A percentile compares a stretch with the other conserved stretches of the same genome.
These are phyloP conservation scores for Tetraneura akinire DNA, from an alignment of 1,140 invertebrate genomes.

Conservation along the genomic window DNA sequence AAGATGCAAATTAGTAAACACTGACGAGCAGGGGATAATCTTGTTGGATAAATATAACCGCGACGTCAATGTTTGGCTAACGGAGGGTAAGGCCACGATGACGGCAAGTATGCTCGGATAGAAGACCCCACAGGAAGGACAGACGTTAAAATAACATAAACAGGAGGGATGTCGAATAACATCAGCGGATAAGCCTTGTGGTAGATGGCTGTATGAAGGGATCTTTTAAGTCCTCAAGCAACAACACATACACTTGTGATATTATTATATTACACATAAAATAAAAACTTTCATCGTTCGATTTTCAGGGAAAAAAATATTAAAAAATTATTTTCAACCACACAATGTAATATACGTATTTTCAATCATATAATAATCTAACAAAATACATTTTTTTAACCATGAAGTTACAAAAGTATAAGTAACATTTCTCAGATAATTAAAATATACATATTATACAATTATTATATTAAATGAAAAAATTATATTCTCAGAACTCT, in stretches of 20 bases:
- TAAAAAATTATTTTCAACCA: no score
- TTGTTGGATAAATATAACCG: constrained; percentile 26
- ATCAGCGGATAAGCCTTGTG: not conserved
- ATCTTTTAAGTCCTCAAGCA: constrained; percentile 14
- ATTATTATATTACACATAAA: not conserved
- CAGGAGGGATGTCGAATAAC: constrained; percentile 1
- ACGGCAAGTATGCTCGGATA: not conserved
- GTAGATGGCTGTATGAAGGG: not conserved
- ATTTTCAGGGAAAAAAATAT: no score
- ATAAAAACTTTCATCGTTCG: no score
- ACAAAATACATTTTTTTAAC: no score
- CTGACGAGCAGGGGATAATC: constrained; percentile 11
- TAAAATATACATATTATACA: no score
- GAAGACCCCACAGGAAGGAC: constrained; percentile 5
- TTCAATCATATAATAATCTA: no score
- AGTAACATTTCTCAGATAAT: no score
- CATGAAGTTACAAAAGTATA: no score
- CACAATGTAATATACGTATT: no score
- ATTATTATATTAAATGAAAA: no score
- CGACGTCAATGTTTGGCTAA: not conserved
- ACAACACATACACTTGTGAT: not conserved
- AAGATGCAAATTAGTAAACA: constrained; percentile 25
- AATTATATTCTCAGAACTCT: no score
- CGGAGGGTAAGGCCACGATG: not conserved
- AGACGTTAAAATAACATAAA: constrained; percentile 43